These are phyloP conservation scores for Xanthorhoe designata DNA, from an alignment of 2,888 invertebrate species.

Conservation along the genomic window DNA sequence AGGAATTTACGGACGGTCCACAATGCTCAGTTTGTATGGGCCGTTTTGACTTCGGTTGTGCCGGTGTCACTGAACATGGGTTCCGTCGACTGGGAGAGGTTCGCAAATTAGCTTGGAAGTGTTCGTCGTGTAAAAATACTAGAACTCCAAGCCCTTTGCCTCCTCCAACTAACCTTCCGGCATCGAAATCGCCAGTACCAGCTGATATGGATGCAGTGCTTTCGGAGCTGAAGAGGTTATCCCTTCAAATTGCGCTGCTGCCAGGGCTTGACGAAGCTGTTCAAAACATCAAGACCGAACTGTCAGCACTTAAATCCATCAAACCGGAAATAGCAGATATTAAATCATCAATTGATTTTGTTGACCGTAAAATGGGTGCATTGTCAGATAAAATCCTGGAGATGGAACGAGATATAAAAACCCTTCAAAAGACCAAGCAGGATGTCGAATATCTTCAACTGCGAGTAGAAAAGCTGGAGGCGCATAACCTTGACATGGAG, in stretches of 20 bases:
- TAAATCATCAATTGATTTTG: slow-evolving; percentile 3
- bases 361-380: background rate
- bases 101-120: background rate
- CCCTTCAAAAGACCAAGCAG: slow-evolving; percentile 5
- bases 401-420: slow-evolving; percentile 11
- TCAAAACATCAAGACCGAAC: background rate
- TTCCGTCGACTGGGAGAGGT: background rate
- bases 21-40: background rate
- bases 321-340: slow-evolving; percentile 18
- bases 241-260: background rate
- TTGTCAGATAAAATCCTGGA: slow-evolving; percentile 8
- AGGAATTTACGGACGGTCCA: background rate
- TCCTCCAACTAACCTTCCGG: background rate
- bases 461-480: background rate
- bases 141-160: background rate
- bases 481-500: background rate
- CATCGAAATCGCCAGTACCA: background rate
- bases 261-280: background rate
- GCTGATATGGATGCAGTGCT: slow-evolving; percentile 9
- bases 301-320: background rate
- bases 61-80: background rate
- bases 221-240: slow-evolving; percentile 5
- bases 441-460: slow-evolving; percentile 2
- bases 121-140: background rate
- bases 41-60: background rate